A percentile compares a stretch with the other conserved stretches of the same genome.
These are phyloP conservation scores for Eretmocerus hayati DNA, from an alignment of 2,888 invertebrate species.

Conservation along the genomic window DNA sequence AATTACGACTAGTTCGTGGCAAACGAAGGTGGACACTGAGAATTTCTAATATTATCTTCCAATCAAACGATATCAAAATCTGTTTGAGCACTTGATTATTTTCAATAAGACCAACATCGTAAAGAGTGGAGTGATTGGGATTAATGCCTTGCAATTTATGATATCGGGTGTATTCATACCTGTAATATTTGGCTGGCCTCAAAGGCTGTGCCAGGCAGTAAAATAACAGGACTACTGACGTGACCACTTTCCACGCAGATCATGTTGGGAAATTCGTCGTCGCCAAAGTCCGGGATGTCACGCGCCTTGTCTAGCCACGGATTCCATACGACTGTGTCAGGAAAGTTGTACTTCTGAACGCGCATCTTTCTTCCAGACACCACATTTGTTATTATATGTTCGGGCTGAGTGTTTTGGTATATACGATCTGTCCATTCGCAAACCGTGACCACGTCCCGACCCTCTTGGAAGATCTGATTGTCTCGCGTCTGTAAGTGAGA, in stretches of 20 bases:
- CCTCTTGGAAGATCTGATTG: slow-evolving; percentile 80
- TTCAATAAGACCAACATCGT: no score
- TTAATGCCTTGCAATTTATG: no score
- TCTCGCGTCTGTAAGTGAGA: slow-evolving; percentile 83
- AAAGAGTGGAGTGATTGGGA: no score
- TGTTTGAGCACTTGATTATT: no score
- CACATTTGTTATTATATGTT: slow-evolving; percentile 88
- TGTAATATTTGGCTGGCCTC: slow-evolving; percentile 87
- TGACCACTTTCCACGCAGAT: slow-evolving; percentile 92
- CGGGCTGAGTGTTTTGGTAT: slow-evolving; percentile 88
- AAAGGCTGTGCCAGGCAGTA: slow-evolving; percentile 84
- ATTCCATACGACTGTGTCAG: slow-evolving; percentile 96
- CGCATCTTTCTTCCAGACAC: slow-evolving; percentile 88
- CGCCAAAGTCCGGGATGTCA: slow-evolving; percentile 91
- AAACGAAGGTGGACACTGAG: no score
- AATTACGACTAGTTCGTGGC: no score
- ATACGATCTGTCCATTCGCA: slow-evolving; percentile 90
- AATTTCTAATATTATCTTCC: no score
- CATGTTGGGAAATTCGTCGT: slow-evolving; percentile 95
- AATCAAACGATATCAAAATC: no score
- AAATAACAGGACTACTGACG: slow-evolving; percentile 78
- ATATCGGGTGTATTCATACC: no score
- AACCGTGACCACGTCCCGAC: slow-evolving; percentile 81
- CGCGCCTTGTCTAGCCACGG: slow-evolving; percentile 92
- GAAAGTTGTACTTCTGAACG: slow-evolving; percentile 90